Evolutionary conservation across 2,113 vertebrate genomes (phyloP), one percentile per base, ranked within the genome.

Genomic region (Struthidea cinerea): DNA sequence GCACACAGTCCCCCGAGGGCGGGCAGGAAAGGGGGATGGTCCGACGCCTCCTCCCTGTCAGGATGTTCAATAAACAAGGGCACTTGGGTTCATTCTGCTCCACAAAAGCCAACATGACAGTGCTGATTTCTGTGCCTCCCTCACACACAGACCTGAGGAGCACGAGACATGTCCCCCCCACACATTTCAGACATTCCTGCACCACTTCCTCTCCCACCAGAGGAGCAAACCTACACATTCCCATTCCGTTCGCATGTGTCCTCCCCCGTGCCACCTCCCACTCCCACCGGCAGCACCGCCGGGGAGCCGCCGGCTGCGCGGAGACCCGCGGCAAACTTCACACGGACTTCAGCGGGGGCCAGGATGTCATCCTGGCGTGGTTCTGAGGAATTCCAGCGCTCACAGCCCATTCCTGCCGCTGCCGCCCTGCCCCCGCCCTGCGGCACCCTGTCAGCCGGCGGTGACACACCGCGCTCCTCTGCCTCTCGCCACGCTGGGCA

Each of bases 1-100:
- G 95, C 89, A 96, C 77, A 20, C 79, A 4, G 84, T 87, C 90
- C 94, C 92, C 16, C 2, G 70, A 3, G 88, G 55, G 42, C 35
- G 57, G 37, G 60, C 46, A 80, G 88, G 69, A 59, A 74, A 64
- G 77, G 78, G 75, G 84, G 82, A n/a, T 16, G 88, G 17, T 76
- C 74, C 42, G 39, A 76, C 41, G 60, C 63, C 59, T 91, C 73
- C 95, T 79, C 74, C 71, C 67, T 41, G 57, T 7, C 44, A 68
- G 16, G 30, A 50, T 57, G 75, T 33, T 78, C 68, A 60, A 35
- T 69, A 63, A n/a, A 68, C 64, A 39, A 52, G 75, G 82, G 46
- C 28, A 0, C 82, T 70, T 2, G 4, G 39, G 65, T 10, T 80
- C 81, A 5, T 61, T 13, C 28, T 4, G 10, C 4, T 59, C 77